phyloP scores from a whole-genome alignment of 1,140 invertebrate species.

The Cardiocondyla obscurior region DNA sequence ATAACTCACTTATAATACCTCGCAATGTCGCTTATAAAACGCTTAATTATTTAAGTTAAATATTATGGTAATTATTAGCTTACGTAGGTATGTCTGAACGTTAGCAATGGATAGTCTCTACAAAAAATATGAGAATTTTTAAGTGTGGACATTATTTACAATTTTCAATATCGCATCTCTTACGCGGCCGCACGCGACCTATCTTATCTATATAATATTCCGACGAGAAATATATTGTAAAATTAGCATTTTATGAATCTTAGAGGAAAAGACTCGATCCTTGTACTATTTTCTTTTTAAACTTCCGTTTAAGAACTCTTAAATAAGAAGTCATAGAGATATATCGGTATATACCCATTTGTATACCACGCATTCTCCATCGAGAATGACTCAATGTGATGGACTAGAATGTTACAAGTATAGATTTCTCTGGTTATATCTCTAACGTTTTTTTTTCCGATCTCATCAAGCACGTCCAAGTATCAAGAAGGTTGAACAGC shows the following conservation, averaged over 20 bases:
- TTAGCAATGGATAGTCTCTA: slow-evolving; percentile 63
- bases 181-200: slow-evolving; percentile 1
- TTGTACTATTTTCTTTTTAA: slow-evolving; percentile 46
- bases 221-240: slow-evolving; percentile 51
- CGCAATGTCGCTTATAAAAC: slow-evolving; percentile 65
- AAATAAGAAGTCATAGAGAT: slow-evolving; percentile 26
- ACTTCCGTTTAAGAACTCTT: slow-evolving; percentile 33
- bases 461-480: not conserved
- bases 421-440: not conserved
- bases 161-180: slow-evolving; percentile 18
- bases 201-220: slow-evolving; percentile 33
- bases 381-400: slow-evolving; percentile 41
- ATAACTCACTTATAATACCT: slow-evolving; percentile 64
- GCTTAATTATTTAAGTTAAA: slow-evolving; percentile 66
- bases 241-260: slow-evolving; percentile 39
- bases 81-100: slow-evolving; percentile 47
- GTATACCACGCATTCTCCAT: not conserved
- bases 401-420: slow-evolving; percentile 64
- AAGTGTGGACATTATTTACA: slow-evolving; percentile 67
- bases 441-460: not conserved
- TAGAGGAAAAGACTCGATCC: slow-evolving; percentile 34
- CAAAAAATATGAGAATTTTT: slow-evolving; percentile 73
- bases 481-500: not conserved
- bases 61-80: slow-evolving; percentile 53
- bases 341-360: slow-evolving; percentile 3